Evolutionary conservation across 2,113 vertebrate genomes (phyloP).

Genomic region (Pseudorasbora parva): DNA sequence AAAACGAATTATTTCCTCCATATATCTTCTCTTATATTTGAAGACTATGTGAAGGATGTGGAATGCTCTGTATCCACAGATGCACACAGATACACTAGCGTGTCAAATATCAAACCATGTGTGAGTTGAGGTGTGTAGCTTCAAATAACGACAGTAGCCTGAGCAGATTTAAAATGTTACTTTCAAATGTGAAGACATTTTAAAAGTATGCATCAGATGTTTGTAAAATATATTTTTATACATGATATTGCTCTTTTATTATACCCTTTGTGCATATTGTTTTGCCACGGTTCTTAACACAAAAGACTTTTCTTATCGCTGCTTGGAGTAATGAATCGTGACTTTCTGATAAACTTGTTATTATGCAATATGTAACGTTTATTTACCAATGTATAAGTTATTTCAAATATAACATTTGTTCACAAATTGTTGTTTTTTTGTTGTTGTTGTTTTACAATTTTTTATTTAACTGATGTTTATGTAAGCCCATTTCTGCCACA

Average conservation of each 20-base stretch:
- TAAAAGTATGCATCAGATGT: constrained; percentile 8
- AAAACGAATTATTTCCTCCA: neutral
- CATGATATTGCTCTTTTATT: constrained; percentile 20
- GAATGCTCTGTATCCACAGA: neutral
- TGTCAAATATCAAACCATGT: neutral
- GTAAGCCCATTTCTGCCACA: neutral
- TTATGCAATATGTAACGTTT: constrained; percentile 34
- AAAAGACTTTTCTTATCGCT: neutral
- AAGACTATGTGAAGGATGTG: constrained; percentile 56
- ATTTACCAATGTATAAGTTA: constrained; percentile 50
- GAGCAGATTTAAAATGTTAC: constrained; percentile 8
- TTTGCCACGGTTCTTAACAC: neutral
- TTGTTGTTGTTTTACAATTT: neutral
- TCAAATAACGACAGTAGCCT: neutral
- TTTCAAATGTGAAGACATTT: constrained; percentile 6
- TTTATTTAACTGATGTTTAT: neutral
- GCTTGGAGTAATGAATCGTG: constrained; percentile 8
- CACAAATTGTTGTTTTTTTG: neutral
- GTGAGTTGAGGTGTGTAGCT: neutral
- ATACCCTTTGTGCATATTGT: neutral
- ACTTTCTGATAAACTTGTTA: neutral
- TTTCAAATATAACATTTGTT: constrained; percentile 55
- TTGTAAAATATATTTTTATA: constrained; percentile 52
- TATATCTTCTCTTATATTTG: neutral
- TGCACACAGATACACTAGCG: constrained; percentile 2